Percentiles rank a stretch among this genome's conserved stretches.
Evolutionary conservation across 2,113 vertebrate species (phyloP).

Genomic region (Okapia johnstoni): DNA sequence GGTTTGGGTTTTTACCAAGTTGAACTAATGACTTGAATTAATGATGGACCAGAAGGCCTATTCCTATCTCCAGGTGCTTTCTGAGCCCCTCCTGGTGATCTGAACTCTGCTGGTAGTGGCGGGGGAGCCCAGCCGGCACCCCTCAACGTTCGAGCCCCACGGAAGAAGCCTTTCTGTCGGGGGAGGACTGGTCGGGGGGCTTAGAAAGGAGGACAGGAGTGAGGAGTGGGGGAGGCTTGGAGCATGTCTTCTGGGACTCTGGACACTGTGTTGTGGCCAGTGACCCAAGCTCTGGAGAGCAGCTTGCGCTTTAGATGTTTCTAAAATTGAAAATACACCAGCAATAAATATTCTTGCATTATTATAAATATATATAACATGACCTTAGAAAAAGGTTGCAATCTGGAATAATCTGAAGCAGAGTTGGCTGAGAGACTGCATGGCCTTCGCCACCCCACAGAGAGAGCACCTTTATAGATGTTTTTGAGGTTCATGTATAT

Average conservation of each 20-base stretch:
- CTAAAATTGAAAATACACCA: background rate
- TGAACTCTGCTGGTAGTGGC: rapidly evolving
- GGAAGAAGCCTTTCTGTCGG: rapidly evolving
- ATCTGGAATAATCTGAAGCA: background rate
- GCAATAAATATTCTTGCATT: background rate
- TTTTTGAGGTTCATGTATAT: background rate
- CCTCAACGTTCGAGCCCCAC: rapidly evolving
- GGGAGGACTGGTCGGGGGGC: background rate
- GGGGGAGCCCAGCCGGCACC: rapidly evolving
- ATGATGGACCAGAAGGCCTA: background rate
- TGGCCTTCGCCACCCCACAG: rapidly evolving
- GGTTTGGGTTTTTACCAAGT: background rate
- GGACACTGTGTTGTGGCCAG: rapidly evolving
- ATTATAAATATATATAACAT: background rate
- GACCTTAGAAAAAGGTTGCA: background rate
- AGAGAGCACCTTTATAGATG: background rate
- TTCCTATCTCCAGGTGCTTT: no score
- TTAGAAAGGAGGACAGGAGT: rapidly evolving
- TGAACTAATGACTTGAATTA: background rate
- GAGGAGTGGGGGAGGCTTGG: background rate
- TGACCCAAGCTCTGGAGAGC: background rate
- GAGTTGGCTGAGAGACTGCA: rapidly evolving
- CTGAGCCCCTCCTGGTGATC: background rate
- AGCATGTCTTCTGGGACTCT: rapidly evolving
- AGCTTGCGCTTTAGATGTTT: background rate